Conservation (phyloP, 1,140 invertebrate genomes). For the Ylistrum balloti region DNA sequence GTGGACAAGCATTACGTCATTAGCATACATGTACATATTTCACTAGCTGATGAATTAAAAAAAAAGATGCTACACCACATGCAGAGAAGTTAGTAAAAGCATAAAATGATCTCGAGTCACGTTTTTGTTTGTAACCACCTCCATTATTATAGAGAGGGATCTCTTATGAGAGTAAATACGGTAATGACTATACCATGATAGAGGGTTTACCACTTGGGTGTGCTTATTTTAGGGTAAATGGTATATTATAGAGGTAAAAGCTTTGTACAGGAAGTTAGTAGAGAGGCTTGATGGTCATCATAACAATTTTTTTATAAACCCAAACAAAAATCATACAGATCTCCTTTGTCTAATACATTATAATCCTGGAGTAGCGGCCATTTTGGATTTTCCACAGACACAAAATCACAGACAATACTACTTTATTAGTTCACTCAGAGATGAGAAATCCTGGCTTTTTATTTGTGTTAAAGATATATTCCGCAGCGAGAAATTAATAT, state of each 20-base stretch:
- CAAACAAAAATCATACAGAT: conserved; percentile 25
- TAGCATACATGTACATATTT: not conserved
- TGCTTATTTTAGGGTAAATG: not conserved
- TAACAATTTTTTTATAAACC: conserved; percentile 17
- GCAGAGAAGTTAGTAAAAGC: conserved; percentile 31
- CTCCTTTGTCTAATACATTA: not conserved
- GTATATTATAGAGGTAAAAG: conserved; percentile 22
- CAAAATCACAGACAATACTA: conserved; percentile 21
- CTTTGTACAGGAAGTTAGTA: not conserved
- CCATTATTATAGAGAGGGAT: not conserved
- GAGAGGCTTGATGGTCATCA: not conserved
- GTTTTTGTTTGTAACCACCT: too few species aligned
- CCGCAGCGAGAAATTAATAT: conserved; percentile 29
- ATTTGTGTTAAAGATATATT: conserved; percentile 29
- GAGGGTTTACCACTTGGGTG: not conserved
- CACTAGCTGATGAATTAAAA: not conserved
- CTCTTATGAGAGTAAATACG: not conserved
- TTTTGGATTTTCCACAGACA: conserved; percentile 10
- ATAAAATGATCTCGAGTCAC: not conserved
- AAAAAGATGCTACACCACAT: not conserved
- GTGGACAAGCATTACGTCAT: not conserved
- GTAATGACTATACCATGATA: not conserved
- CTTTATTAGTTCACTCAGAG: conserved; percentile 19
- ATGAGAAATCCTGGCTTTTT: not conserved
- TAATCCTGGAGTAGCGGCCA: conserved; percentile 27